These are phyloP conservation scores for Lophura nycthemera DNA, from an alignment of 2,113 vertebrate genomes.

Conservation along the genomic window DNA sequence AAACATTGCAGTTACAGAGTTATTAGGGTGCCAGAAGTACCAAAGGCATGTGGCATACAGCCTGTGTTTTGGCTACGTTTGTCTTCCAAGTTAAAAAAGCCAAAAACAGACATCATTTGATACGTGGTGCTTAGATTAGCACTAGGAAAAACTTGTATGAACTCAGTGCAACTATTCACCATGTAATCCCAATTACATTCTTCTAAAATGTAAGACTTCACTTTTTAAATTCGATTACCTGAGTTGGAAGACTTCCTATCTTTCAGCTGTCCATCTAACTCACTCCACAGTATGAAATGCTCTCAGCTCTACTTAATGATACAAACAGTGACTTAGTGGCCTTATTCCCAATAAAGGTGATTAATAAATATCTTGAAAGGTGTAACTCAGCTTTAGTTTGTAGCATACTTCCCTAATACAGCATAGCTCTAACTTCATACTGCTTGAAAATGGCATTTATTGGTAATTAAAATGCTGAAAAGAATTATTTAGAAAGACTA, in stretches of 20 bases:
- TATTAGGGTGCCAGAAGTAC: conserved; percentile 8
- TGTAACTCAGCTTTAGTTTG: not conserved
- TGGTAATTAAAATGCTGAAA: not conserved
- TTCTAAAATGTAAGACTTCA: not conserved
- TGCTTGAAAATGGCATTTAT: not conserved
- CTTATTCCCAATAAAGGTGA: conserved; percentile 36
- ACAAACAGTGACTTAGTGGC: conserved; percentile 26
- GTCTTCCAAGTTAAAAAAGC: conserved; percentile 48
- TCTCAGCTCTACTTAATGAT: conserved; percentile 10
- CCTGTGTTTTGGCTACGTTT: conserved; percentile 9
- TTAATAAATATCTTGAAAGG: not conserved
- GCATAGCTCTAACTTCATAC: conserved; percentile 18
- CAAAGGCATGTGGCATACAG: conserved; percentile 7
- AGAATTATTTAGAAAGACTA: not conserved
- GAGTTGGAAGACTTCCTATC: not conserved
- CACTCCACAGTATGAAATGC: not conserved
- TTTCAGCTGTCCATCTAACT: conserved; percentile 50
- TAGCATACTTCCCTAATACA: conserved; percentile 14
- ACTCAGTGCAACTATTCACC: not conserved
- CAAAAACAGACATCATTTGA: not conserved
- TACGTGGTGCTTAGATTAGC: not conserved
- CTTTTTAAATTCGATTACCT: conserved; percentile 1
- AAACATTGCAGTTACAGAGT: not conserved
- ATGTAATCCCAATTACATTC: not conserved
- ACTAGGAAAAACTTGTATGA: not conserved